Evolutionary conservation across 2,797 vertebrate genomes (phyloP), one percentile per base, ranked within the genome.

Genomic region (Vultur gryphus): DNA sequence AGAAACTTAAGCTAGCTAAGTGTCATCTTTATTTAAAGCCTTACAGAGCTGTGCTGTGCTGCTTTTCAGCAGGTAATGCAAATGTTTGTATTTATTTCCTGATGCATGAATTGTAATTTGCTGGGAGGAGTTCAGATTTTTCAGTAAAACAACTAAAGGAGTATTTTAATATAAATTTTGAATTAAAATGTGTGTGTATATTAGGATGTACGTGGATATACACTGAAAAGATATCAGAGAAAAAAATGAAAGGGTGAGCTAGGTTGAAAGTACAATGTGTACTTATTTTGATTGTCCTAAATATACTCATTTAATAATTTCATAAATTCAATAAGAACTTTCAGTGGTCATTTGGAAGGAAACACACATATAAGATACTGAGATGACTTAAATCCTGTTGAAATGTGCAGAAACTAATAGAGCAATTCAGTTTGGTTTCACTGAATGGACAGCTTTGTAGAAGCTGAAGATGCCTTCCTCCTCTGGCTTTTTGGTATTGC

Each of bases 11-110:
- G 59, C 61, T 89, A 52, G 59, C 59, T 85, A 44, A 64, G 26
- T 71, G 33, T 92, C 89, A 28, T 86, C 84, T 81, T 89, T 92
- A 71, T 85, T 57, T 87, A 91, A 87, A 92, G 61, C 61, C 64
- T 96, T 61, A 3, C 19, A 61, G 71, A 65, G 37, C 37, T 71
- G 52, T 39, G 10, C 65, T 41, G 49, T 79, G 92, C 59, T 85
- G 69, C 64, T 78, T 73, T 91, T 80, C 37, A 33, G 76, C 46
- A 65, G 89, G 76, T 73, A 44, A 19, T 52, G 25, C 51, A 92
- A 92, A 87, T 44, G 12, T 67, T 87, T 92, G 48, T 55, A 4
- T 89, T 85, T 96, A 55, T 84, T 78, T 94, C 72, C 84, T 73
- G 75, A 46, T 84, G 51, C 0, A 2, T 64, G 52, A 86, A 43